Evolutionary conservation across 1,140 invertebrate species (phyloP).

Genomic region (Acromyrmex echinatior): DNA sequence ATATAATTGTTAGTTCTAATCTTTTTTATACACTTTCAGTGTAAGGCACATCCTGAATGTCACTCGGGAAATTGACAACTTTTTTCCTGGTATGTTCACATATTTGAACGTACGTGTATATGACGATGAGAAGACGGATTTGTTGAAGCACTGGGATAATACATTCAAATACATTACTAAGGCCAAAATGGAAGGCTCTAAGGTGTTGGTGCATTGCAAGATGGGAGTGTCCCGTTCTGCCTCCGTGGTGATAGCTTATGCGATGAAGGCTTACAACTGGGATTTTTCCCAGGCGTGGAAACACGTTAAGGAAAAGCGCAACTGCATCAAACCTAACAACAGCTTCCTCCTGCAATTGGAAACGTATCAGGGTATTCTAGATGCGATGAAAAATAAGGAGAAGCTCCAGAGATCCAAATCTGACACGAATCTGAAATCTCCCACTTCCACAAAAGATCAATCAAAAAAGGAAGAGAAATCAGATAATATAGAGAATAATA

Average conservation of each 20-base stretch:
- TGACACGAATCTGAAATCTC: constrained; percentile 95
- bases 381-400: constrained; percentile 98
- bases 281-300: constrained; percentile 95
- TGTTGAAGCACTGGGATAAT: constrained; percentile 98
- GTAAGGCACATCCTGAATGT: constrained; percentile 98
- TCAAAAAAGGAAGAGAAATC: constrained; percentile 83
- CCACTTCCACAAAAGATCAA: constrained; percentile 86
- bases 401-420: constrained; percentile 96
- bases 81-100: constrained; percentile 98
- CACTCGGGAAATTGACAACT: constrained; percentile 99
- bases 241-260: constrained; percentile 98
- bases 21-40: constrained; percentile 87
- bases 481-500: constrained; percentile 74
- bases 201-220: constrained; percentile 99
- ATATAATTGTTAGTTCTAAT: background rate
- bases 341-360: constrained; percentile 97
- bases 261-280: constrained; percentile 99
- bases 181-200: constrained; percentile 95
- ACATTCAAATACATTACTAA: constrained; percentile 98
- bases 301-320: constrained; percentile 96
- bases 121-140: constrained; percentile 98
- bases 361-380: constrained; percentile 98
- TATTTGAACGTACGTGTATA: constrained; percentile 98
- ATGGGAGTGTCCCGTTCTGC: constrained; percentile 99
- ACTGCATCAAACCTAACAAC: constrained; percentile 97